Conservation (phyloP, 2,113 vertebrate genomes). For the Crotalus tigris region DNA sequence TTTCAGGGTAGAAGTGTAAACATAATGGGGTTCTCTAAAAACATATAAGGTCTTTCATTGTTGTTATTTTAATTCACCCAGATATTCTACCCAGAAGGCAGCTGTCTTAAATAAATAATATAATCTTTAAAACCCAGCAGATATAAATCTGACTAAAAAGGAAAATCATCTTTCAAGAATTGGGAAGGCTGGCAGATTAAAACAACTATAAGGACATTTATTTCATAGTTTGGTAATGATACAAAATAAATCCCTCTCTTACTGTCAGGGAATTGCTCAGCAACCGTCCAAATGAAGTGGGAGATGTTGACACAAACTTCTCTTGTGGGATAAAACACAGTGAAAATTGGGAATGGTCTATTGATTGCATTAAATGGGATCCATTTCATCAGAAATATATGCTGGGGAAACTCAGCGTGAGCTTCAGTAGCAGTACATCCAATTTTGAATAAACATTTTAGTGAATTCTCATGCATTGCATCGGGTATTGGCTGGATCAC, state of each 20-base stretch:
- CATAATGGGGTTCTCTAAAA: neutral
- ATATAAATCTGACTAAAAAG: neutral
- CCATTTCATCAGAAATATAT: neutral
- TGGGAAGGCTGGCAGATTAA: neutral
- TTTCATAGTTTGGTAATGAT: neutral
- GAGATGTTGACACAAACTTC: neutral
- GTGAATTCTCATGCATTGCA: too few relatives aligned
- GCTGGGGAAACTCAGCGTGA: neutral
- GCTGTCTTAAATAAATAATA: neutral
- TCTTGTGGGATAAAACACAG: too few relatives aligned
- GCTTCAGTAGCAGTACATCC: neutral
- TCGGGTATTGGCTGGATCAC: neutral
- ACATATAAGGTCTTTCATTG: neutral
- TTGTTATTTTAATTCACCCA: neutral
- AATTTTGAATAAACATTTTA: neutral
- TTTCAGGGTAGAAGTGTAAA: neutral
- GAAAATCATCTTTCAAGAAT: neutral
- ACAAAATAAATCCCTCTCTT: neutral
- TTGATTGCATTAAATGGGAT: neutral
- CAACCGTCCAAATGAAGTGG: neutral
- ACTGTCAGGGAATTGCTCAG: neutral
- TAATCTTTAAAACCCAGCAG: neutral
- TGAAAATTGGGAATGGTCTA: too few relatives aligned
- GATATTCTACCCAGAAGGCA: neutral
- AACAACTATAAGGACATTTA: neutral